Evolutionary conservation across 1,140 invertebrate genomes (phyloP).

Genomic region (Aphis gossypii): DNA sequence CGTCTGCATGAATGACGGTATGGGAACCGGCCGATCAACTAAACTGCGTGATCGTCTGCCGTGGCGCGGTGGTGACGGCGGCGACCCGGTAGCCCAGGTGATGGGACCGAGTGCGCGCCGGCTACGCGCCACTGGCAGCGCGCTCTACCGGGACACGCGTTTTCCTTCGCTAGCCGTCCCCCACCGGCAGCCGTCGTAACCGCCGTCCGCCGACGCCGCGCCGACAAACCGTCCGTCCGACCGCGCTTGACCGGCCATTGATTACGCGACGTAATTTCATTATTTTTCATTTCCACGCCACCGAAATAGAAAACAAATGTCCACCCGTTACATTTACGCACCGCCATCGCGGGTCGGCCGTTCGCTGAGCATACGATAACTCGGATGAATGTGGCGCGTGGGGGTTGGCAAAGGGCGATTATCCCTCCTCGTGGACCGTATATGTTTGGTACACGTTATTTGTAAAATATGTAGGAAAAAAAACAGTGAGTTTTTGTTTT

Average conservation of each 20-base stretch:
- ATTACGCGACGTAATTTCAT: constrained; percentile 17
- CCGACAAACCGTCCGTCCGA: neutral
- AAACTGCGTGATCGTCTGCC: constrained; percentile 57
- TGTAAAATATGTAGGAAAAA: too few species aligned
- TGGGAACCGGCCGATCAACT: constrained; percentile 55
- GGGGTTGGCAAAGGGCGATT: neutral
- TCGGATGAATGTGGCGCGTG: neutral
- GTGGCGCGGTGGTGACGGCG: constrained; percentile 40
- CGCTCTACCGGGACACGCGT: constrained; percentile 29
- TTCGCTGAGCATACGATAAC: neutral
- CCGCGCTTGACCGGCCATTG: neutral
- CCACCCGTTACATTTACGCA: too few species aligned
- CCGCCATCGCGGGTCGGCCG: too few species aligned
- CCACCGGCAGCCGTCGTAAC: neutral
- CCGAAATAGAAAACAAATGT: neutral
- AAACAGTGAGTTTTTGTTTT: too few species aligned
- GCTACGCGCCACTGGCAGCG: neutral
- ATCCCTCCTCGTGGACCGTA: too few species aligned
- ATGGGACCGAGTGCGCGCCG: constrained; percentile 37
- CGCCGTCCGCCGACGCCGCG: neutral
- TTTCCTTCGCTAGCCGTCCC: neutral
- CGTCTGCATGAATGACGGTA: constrained; percentile 50
- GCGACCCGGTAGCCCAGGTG: constrained; percentile 54
- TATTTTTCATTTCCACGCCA: constrained; percentile 20
- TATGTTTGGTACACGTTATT: too few species aligned